phyloP scores from a whole-genome alignment of 1,140 invertebrate species.

The Medauroidea extradentata region DNA sequence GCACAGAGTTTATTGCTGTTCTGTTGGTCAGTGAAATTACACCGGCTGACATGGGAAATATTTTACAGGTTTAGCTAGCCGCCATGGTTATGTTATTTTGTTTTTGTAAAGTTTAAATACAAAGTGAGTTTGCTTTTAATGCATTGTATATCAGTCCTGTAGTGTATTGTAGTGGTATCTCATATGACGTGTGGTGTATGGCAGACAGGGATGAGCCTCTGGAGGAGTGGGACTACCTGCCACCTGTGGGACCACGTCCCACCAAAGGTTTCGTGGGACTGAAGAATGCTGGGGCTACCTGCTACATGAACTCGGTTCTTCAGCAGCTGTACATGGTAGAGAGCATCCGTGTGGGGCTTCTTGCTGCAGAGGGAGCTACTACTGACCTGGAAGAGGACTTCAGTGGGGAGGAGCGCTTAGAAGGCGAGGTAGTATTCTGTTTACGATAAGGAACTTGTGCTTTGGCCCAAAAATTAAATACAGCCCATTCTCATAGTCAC shows the following conservation, averaged over 20 bases:
- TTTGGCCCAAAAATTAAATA: no score
- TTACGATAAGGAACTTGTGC: no score
- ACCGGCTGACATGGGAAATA: neutral
- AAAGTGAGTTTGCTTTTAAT: neutral
- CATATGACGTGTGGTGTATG: neutral
- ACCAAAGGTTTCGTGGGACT: constrained; percentile 90
- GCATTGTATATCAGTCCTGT: neutral
- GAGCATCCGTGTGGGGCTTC: constrained; percentile 75
- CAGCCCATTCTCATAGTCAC: no score
- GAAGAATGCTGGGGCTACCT: constrained; percentile 98
- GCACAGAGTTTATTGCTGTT: no score
- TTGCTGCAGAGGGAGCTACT: constrained; percentile 77
- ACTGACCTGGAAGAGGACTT: constrained; percentile 87
- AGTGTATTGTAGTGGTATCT: constrained; percentile 18
- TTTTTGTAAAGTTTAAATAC: neutral
- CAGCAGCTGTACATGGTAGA: constrained; percentile 97
- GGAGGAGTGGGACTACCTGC: constrained; percentile 95
- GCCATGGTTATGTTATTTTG: neutral
- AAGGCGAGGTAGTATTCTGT: constrained; percentile 54
- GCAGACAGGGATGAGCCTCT: constrained; percentile 71
- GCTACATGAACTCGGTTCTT: constrained; percentile 98
- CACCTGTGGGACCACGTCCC: constrained; percentile 88
- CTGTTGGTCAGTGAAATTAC: neutral
- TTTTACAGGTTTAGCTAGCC: neutral
- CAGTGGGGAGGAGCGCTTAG: constrained; percentile 69